Evolutionary conservation across 1,140 invertebrate genomes (phyloP).

Genomic region (Dendrolimus kikuchii): DNA sequence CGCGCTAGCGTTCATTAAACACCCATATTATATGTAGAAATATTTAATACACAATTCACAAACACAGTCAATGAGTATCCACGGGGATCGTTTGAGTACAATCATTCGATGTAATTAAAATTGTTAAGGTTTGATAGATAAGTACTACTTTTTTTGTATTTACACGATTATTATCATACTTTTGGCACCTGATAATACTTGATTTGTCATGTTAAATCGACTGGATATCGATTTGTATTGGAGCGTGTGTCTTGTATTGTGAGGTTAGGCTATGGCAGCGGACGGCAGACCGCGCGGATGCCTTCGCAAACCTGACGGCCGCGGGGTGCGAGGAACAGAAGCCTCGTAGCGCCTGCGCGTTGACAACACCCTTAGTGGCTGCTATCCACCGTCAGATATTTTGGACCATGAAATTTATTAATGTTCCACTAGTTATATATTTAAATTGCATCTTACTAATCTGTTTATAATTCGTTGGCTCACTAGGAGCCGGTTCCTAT

Average conservation of each 20-base stretch:
- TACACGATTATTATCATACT: slow-evolving; percentile 4
- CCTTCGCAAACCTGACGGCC: slow-evolving; percentile 34
- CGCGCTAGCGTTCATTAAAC: too few species aligned
- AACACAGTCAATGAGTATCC: too few species aligned
- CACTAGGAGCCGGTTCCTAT: too few species aligned
- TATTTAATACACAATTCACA: too few species aligned
- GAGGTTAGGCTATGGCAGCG: slow-evolving; percentile 18
- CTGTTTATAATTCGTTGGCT: too few species aligned
- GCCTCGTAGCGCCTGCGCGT: slow-evolving; percentile 42
- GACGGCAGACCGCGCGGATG: slow-evolving; percentile 41
- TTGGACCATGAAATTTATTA: too few species aligned
- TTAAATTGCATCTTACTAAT: too few species aligned
- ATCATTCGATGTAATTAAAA: slow-evolving; percentile 16
- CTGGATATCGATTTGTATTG: slow-evolving; percentile 48
- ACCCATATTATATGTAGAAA: too few species aligned
- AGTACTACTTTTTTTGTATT: too few species aligned
- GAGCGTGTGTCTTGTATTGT: slow-evolving; percentile 19
- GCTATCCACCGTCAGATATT: too few species aligned
- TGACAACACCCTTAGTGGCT: too few species aligned
- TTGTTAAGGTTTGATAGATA: slow-evolving; percentile 7
- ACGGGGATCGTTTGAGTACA: slow-evolving; percentile 5
- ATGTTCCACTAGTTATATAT: too few species aligned
- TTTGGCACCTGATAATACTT: slow-evolving; percentile 18
- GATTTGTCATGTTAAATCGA: slow-evolving; percentile 31
- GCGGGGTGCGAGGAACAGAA: slow-evolving; percentile 35